Conservation (phyloP, 2,113 vertebrate species). For the Plecotus auritus region DNA sequence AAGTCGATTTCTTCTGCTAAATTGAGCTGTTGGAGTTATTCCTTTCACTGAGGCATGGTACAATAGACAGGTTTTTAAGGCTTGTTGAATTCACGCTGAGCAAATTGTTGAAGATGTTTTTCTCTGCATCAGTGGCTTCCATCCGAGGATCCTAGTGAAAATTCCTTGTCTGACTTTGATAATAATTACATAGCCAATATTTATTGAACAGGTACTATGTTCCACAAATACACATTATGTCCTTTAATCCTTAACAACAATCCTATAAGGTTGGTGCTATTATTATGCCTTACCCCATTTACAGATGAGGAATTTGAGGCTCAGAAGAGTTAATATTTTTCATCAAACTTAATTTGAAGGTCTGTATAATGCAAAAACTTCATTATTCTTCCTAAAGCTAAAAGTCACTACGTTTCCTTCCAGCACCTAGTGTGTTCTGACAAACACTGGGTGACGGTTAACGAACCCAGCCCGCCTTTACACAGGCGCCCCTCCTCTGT, state of each 20-base stretch:
- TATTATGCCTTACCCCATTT: neutral
- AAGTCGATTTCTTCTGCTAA: neutral
- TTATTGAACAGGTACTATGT: neutral
- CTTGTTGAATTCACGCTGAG: neutral
- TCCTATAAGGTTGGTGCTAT: neutral
- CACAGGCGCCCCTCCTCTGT: neutral
- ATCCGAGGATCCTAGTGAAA: constrained; percentile 5
- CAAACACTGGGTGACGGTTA: neutral
- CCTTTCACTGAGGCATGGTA: neutral
- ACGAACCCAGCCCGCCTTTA: neutral
- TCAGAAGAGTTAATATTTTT: neutral
- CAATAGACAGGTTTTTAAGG: neutral
- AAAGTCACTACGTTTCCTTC: neutral
- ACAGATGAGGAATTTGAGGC: neutral
- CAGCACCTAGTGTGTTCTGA: neutral
- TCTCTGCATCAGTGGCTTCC: constrained; percentile 1
- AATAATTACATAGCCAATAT: neutral
- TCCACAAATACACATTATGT: neutral
- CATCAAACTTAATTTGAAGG: constrained; percentile 7
- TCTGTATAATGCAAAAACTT: neutral
- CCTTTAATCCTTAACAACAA: neutral
- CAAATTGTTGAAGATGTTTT: neutral
- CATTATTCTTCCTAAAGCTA: neutral
- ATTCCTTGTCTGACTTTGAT: neutral
- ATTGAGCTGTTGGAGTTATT: neutral